These are phyloP conservation scores for Camponotus pennsylvanicus DNA, from an alignment of 1,140 invertebrate species.

Conservation along the genomic window DNA sequence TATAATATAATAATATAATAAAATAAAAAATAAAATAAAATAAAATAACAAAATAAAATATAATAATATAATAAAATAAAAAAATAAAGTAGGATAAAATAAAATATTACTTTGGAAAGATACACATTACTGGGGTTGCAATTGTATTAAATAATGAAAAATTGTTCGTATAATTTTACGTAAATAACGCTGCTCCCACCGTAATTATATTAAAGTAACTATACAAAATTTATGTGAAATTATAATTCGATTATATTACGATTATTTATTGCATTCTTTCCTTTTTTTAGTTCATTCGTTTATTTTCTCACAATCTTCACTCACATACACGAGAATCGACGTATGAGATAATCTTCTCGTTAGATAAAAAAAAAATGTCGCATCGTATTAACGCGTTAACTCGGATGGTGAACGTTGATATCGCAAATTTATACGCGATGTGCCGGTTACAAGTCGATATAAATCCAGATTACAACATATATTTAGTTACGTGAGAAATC, in stretches of 20 bases:
- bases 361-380: constrained; percentile 2
- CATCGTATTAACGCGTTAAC: constrained; percentile 23
- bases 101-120: background rate
- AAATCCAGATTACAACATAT: constrained; percentile 39
- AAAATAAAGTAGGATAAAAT: background rate
- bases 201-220: too few species aligned
- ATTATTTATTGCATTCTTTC: background rate
- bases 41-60: too few species aligned
- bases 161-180: too few species aligned
- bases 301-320: background rate
- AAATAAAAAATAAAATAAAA: too few species aligned
- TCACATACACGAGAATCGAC: background rate
- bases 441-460: constrained; percentile 9
- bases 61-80: too few species aligned
- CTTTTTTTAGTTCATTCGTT: background rate
- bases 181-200: too few species aligned
- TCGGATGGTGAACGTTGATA: constrained; percentile 31
- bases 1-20: background rate
- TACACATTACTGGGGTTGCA: background rate
- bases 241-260: background rate
- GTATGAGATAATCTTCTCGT: background rate
- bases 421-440: constrained; percentile 34
- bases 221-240: background rate
- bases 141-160: background rate
- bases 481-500: constrained; percentile 52